Base-by-base conservation (phyloP, 2,113 vertebrate genomes). In the Hucho hucho region DNA sequence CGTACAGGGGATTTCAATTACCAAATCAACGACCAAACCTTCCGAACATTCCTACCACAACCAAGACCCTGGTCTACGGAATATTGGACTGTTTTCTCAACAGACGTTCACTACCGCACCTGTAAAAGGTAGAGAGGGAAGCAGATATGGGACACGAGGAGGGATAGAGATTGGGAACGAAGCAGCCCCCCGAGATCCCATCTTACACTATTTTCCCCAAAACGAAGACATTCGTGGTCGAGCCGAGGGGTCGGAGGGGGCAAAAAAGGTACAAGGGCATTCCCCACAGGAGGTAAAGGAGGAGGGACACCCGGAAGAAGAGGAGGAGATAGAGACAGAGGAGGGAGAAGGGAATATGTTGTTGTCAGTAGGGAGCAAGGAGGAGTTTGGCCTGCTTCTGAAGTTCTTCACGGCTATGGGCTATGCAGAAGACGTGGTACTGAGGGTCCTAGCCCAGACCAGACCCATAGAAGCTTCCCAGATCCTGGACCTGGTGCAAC, bases 401-500 rank as follows among this genome's bases (percentile, higher is more conserved):
- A 92, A 91, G 79, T 95, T 95, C 75, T 95, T 95, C 82, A 93
- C 92, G 0, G 91, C 93, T 18, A 95, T 95, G 94, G 94, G 94
- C 3, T 95, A 92, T 77, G 87, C 88, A 0, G 91, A 94, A 58
- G 79, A 89, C 0, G 89, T 92, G 0, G 93, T 95, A 5, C 83
- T 80, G 67, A 83, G 83, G 24, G 91, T 95, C 4, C 80, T 95
- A 1, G 85, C 84, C 5, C 87, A 75, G 65, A 92, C 91, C 0
- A 92, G 93, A 26, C 89, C 82, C 0, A 87, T 83, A 74, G 94
- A 95, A 64, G 90, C 93, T 25, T 95, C 92, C 0, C 83, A 93
- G 81, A 90, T 95, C n/a, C 87, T 95, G 69, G 93, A 94, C 72
- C 73, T 93, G 69, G 90, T 95, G 63, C 93, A 95, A 16, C 91